These are phyloP conservation scores for Camponotus floridanus DNA, from an alignment of 1,140 invertebrate genomes.

Conservation along the genomic window DNA sequence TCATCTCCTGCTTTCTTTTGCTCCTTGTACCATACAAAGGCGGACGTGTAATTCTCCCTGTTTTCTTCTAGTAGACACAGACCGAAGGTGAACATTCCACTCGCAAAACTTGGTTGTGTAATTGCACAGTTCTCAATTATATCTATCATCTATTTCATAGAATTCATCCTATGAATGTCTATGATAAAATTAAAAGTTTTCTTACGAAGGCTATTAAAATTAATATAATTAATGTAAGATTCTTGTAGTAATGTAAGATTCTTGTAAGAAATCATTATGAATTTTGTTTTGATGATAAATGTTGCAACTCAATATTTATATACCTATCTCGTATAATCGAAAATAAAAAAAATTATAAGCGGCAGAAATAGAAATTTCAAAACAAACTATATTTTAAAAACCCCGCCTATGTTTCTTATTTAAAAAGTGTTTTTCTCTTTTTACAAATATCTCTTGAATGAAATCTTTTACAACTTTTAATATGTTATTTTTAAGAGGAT, in stretches of 20 bases:
- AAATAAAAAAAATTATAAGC: conserved; percentile 10
- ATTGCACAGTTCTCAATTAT: not conserved
- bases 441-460: not conserved
- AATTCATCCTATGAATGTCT: not conserved
- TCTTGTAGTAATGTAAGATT: not conserved
- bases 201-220: not conserved
- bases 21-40: conserved; percentile 62
- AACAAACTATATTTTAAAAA: not conserved
- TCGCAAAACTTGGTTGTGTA: not conserved
- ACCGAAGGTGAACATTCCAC: not conserved
- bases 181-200: conserved; percentile 5
- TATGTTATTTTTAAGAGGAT: not conserved
- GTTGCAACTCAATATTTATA: not conserved
- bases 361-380: not conserved
- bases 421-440: not conserved
- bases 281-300: conserved; percentile 20
- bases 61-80: conserved; percentile 29
- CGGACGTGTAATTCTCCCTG: conserved; percentile 23
- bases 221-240: not conserved
- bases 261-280: not conserved
- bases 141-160: not conserved
- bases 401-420: not conserved
- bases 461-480: not conserved
- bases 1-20: conserved; percentile 43
- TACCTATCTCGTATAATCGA: not conserved